A percentile compares a stretch with the other conserved stretches of the same genome.
These are phyloP conservation scores for Tenthredo notha DNA, from an alignment of 2,888 invertebrate species.

Conservation along the genomic window DNA sequence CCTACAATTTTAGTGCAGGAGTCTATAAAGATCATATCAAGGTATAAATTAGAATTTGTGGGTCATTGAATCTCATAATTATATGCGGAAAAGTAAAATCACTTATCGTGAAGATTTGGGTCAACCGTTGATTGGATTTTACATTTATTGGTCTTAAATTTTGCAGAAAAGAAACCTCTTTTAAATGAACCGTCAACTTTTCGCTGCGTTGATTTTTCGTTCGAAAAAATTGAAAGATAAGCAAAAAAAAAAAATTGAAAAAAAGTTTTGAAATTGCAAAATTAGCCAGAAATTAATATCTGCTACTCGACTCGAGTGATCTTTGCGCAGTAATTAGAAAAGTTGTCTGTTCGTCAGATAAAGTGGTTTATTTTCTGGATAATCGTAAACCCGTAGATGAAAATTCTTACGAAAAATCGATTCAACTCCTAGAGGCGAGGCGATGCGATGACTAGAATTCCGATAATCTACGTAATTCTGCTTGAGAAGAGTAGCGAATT, in stretches of 20 bases:
- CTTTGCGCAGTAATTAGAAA: not conserved
- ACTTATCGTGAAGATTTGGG: not conserved
- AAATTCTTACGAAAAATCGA: not conserved
- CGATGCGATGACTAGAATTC: not conserved
- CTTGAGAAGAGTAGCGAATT: not conserved
- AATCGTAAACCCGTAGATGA: not conserved
- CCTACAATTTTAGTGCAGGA: not conserved
- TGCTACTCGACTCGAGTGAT: not conserved
- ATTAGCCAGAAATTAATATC: not conserved
- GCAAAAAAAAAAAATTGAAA: not conserved
- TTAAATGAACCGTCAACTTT: not conserved
- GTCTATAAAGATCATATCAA: not conserved
- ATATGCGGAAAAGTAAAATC: not conserved
- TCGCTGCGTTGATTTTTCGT: not conserved
- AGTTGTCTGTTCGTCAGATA: not conserved
- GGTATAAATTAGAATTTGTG: not conserved
- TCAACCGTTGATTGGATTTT: not conserved
- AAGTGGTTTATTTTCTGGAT: not conserved
- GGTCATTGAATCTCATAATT: not conserved
- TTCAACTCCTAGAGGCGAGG: not conserved
- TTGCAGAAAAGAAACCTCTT: not conserved
- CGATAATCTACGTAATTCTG: not conserved
- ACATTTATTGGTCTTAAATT: not conserved
- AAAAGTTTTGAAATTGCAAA: not conserved
- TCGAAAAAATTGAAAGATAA: not conserved